A percentile compares a stretch with the other conserved stretches of the same genome.
Conservation (phyloP, 2,888 invertebrate genomes). For the Agrotis exclamationis region DNA sequence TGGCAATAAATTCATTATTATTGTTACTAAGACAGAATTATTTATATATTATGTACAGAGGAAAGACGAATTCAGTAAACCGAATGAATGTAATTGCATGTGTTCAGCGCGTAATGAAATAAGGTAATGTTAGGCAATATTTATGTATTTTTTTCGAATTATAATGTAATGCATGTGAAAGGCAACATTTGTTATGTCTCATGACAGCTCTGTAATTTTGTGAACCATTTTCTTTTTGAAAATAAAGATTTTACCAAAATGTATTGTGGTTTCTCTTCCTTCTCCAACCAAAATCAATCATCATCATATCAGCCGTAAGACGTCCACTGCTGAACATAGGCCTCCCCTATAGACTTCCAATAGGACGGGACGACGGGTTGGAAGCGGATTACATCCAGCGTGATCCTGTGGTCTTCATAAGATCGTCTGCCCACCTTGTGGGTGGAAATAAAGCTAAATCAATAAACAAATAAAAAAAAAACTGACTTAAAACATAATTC, state of each 20-base stretch:
- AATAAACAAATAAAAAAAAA: no score
- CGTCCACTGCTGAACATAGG: no score
- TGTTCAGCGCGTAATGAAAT: conserved; percentile 38
- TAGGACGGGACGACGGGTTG: no score
- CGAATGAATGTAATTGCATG: conserved; percentile 53
- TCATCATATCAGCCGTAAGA: no score
- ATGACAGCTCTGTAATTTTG: conserved; percentile 80
- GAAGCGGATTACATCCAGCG: no score
- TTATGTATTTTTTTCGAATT: conserved; percentile 64
- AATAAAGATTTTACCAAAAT: conserved; percentile 84
- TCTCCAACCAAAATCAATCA: neutral
- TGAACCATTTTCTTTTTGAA: conserved; percentile 81
- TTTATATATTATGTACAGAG: conserved; percentile 21
- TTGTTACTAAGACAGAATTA: conserved; percentile 49
- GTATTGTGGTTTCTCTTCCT: conserved; percentile 16
- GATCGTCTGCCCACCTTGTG: no score
- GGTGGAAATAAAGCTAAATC: no score
- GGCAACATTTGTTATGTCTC: conserved; percentile 76
- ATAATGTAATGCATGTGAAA: conserved; percentile 63
- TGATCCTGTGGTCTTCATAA: no score
- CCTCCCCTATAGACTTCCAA: no score
- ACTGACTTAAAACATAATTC: no score
- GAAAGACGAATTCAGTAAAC: conserved; percentile 35
- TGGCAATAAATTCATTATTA: conserved; percentile 52
- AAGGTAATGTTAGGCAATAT: conserved; percentile 65